Evolutionary conservation across 1,140 invertebrate genomes (phyloP), one percentile per base, ranked within the genome.

Genomic region (Mactra quadrangularis): DNA sequence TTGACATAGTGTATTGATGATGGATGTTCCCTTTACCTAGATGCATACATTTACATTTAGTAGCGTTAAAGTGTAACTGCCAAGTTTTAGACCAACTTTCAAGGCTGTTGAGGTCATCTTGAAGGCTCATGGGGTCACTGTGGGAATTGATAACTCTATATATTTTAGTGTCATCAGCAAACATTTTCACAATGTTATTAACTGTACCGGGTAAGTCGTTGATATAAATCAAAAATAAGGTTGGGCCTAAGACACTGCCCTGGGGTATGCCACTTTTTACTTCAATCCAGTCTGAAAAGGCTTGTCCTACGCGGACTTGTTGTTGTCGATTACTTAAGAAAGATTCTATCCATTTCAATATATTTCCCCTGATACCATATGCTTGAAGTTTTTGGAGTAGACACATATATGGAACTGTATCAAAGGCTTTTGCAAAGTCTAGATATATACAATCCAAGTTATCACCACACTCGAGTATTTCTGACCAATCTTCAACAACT

Each of bases 181-280:
- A 87, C 15, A 82, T 4, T 25, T 62, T 53, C 15, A 85, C 77
- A 1, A 68, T 29, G 9, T 52, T 76, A 3, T 31, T 3, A 17
- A 78, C 60, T 15, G 29, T 9, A 22, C 75, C 22, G 29, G 83
- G 70, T 22, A 88, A 41, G 35, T 89, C 87, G 31, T n/a, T n/a
- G n/a, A n/a, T n/a, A n/a, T n/a, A n/a, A n/a, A n/a, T n/a, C n/a
- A n/a, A n/a, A n/a, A n/a, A n/a, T n/a, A n/a, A n/a, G n/a, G n/a
- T n/a, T n/a, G n/a, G n/a, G n/a, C n/a, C n/a, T n/a, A n/a, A n/a
- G 25, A 87, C 74, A 27, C 72, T 75, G 45, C 86, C 87, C 66
- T 87, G 78, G 11, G 86, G 83, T 2, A 89, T 84, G 3, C 85
- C 85, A 35, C 82, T 83, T 17, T 64, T 79, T n/a, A 87, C 81